Conservation (phyloP, 1,140 invertebrate species). For the Wasmannia auropunctata region DNA sequence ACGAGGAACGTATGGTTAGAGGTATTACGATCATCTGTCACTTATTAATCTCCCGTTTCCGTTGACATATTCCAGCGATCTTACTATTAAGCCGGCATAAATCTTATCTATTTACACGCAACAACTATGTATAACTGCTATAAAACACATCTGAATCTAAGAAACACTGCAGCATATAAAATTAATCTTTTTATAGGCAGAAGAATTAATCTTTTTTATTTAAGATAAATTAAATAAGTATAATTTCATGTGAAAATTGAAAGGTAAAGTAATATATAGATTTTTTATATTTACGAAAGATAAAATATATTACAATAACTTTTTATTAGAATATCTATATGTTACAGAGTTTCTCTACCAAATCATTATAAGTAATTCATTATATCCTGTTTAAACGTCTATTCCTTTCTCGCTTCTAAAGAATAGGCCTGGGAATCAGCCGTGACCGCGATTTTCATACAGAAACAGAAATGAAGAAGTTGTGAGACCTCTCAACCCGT, state of each 20-base stretch:
- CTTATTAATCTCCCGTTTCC: constrained; percentile 8
- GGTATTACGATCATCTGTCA: neutral
- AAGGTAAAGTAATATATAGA: neutral
- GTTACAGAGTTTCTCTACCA: neutral
- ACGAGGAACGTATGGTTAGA: neutral
- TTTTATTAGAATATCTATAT: neutral
- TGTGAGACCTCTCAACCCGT: neutral
- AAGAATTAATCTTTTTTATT: neutral
- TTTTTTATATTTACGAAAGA: neutral
- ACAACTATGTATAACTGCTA: neutral
- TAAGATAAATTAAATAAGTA: neutral
- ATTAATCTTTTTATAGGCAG: neutral
- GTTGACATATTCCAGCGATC: constrained; percentile 6
- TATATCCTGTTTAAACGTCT: neutral
- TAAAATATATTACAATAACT: neutral
- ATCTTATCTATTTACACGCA: neutral
- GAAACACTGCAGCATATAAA: neutral
- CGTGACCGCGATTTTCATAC: constrained; percentile 30
- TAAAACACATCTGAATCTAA: neutral
- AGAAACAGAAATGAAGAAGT: constrained; percentile 40
- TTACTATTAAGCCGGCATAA: neutral
- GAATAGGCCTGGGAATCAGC: constrained; percentile 22
- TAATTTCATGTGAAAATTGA: neutral
- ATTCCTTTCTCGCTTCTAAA: constrained; percentile 2
- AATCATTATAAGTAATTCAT: constrained; percentile 12